Evolutionary conservation across 2,888 invertebrate genomes (phyloP), one percentile per base, ranked within the genome.

Genomic region (Eupithecia subfuscata): DNA sequence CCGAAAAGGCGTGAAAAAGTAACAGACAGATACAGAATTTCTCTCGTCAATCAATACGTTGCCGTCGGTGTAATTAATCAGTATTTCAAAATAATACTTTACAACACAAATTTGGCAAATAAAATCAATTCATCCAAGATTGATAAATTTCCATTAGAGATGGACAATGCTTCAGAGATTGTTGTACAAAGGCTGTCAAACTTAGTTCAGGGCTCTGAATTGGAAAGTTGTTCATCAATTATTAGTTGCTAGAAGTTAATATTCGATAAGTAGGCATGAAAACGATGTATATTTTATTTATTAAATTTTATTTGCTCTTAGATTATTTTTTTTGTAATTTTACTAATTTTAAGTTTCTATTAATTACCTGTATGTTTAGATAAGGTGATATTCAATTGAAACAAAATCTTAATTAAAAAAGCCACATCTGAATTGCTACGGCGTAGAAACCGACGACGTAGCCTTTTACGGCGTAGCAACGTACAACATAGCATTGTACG

Each of bases 141-240:
- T 84, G 84, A 85, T 86, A 84, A 84, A 84, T 82, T 82, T 81
- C 82, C 85, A 83, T 85, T 81, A 85, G 77, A 74, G 80, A 82
- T 73, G 76, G 75, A 81, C 79, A 82, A 82, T 81, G 81, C 81
- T 79, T 79, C 78, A 69, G 78, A 81, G 68, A 68, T 68, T 82
- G 83, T 82, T 82, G 65, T 67, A 86, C 83, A 85, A 85, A 84
- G 84, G 82, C 83, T 84, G 86, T 85, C 86, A 84, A 86, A 87
- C 73, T 87, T 86, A 83, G 80, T 81, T 82, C 68, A 77, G 75
- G 82, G 78, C 68, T 43, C 84, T 84, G 77, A 80, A 79, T 79
- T 78, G 80, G 81, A 78, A 72, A 82, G 79, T 79, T 78, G 78
- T 73, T 75, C 68, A 45, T 71, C 71, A 75, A 75, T 76, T 71